Evolutionary conservation across 2,113 vertebrate genomes (phyloP), one percentile per base, ranked within the genome.

Genomic region (Cochlearius cochlearius): DNA sequence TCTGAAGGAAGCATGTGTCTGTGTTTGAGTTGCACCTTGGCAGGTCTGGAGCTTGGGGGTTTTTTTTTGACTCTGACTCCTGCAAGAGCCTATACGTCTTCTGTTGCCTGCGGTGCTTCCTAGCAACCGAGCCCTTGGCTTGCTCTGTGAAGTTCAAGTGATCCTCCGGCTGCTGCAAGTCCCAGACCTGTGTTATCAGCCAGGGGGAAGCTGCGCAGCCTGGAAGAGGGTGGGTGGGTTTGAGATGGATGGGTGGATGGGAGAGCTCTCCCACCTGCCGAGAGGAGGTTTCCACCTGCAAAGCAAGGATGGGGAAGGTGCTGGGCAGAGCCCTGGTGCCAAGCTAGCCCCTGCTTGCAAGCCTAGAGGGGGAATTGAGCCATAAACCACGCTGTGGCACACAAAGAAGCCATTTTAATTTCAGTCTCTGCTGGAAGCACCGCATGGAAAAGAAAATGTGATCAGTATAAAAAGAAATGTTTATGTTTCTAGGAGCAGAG

Each of bases 401-500:
- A 64, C n/a, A 59, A 17, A 92, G 67, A 80, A 90, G 27, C 59
- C 82, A 59, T 95, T 95, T 96, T 88, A 41, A 94, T 95, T 95
- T 90, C 78, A 34, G 39, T 22, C 74, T 83, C 82, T 66, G 71
- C 68, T 94, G 88, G 95, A 93, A 83, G 63, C 82, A 75, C 77
- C 20, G 12, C 85, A n/a, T 29, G 88, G 93, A 85, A 95, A 96
- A 92, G 83, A 94, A 94, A 88, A 93, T 59, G 88, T 45, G 86
- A 94, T 89, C 93, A 52, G 88, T 81, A 68, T 89, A 72, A 94
- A 92, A 86, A 94, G 64, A 93, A 94, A 92, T 82, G 76, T 94
- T 96, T 97, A 75, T 56, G 49, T 89, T 96, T 91, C 88, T 91
- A 82, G 86, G 80, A 94, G 69, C 77, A 68, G 87, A 95, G 88